Evolutionary conservation across 2,113 vertebrate genomes (phyloP).

Genomic region (Dolichallabes microphthalmus): DNA sequence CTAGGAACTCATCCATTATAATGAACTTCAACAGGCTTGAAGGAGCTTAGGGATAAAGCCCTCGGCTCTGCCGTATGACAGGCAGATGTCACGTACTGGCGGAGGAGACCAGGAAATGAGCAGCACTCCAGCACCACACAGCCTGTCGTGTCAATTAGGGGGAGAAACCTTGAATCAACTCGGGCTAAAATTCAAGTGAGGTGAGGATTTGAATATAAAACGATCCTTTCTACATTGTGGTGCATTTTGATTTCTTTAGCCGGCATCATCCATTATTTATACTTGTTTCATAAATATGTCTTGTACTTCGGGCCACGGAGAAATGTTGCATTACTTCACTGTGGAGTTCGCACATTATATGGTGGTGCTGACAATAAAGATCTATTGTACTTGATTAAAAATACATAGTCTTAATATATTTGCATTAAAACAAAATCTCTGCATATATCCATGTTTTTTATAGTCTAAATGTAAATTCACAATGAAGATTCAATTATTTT

Average conservation of each 20-base stretch:
- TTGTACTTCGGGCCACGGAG: not conserved
- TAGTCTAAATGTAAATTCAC: not conserved
- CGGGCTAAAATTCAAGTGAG: not conserved
- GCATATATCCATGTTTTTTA: not conserved
- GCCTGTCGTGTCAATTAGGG: not conserved
- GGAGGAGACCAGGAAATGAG: not conserved
- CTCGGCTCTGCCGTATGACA: not conserved
- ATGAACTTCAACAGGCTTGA: not conserved
- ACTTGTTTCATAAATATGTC: not conserved
- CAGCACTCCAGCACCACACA: not conserved
- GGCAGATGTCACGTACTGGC: not conserved
- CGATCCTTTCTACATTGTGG: not conserved
- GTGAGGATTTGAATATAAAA: not conserved
- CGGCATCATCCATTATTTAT: not conserved
- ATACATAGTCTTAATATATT: not conserved
- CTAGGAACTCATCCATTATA: not conserved
- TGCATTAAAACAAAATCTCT: not conserved
- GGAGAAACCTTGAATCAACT: not conserved
- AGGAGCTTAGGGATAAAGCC: not conserved
- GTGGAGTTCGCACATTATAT: not conserved
- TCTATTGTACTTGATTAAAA: not conserved
- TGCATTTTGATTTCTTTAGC: not conserved
- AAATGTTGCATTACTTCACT: not conserved
- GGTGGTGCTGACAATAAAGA: not conserved
- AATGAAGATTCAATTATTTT: not conserved